Conservation (phyloP, 64 coral and sea anemone species). For the Porites lutea region DNA sequence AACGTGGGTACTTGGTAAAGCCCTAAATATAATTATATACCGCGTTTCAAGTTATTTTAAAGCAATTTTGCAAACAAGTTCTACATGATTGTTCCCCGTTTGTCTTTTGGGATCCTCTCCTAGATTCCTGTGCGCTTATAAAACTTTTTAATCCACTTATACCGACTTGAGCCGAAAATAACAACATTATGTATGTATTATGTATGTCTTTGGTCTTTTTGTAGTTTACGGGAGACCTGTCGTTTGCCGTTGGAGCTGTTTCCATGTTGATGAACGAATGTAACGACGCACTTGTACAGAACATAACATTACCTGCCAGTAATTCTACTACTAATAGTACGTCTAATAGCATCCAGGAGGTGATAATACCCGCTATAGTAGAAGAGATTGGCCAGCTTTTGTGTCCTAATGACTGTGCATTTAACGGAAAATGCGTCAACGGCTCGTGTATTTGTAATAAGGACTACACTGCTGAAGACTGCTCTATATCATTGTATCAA, state of each 20-base stretch:
- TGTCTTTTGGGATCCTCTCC: no score
- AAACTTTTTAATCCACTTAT: no score
- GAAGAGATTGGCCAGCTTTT: slow-evolving; percentile 10
- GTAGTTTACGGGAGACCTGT: slow-evolving; percentile 40
- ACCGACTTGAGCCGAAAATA: no score
- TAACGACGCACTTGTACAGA: slow-evolving; percentile 4
- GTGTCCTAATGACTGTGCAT: slow-evolving; percentile 57
- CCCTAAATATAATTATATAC: no score
- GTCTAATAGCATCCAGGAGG: not conserved
- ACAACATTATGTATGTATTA: no score
- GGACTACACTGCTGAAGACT: slow-evolving; percentile 53
- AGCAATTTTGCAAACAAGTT: no score
- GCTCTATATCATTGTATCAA: slow-evolving; percentile 25
- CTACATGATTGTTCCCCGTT: no score
- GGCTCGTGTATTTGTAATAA: slow-evolving; percentile 57
- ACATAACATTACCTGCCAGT: not conserved
- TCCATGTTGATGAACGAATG: slow-evolving; percentile 20
- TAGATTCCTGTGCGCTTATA: no score
- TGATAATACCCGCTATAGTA: not conserved
- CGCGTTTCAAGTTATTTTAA: no score
- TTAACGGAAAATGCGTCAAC: slow-evolving; percentile 58
- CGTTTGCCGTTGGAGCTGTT: slow-evolving; percentile 48
- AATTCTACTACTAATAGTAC: not conserved
- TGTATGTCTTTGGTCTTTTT: not conserved
- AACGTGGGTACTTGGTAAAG: no score